These are phyloP conservation scores for Tribolium freemani DNA, from an alignment of 2,888 invertebrate genomes.

Conservation along the genomic window DNA sequence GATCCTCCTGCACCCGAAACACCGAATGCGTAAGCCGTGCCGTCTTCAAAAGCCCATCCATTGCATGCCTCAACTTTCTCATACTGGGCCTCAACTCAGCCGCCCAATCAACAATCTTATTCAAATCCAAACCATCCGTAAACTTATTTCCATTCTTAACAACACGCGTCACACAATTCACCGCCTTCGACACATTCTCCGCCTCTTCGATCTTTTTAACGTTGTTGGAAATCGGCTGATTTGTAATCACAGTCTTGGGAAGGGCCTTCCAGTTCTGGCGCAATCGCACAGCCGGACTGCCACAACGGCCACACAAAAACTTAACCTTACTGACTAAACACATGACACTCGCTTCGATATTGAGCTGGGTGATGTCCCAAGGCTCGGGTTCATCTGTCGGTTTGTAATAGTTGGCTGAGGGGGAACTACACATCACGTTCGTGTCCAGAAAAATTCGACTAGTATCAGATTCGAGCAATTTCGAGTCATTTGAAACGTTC, in stretches of 20 bases:
- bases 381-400: conserved; percentile 88
- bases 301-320: conserved; percentile 81
- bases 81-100: conserved; percentile 84
- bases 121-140: conserved; percentile 79
- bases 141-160: conserved; percentile 80
- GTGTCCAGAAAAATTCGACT: conserved; percentile 70
- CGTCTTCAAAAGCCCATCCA: conserved; percentile 82
- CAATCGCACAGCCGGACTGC: conserved; percentile 79
- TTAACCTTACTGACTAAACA: conserved; percentile 88
- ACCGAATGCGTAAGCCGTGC: conserved; percentile 87
- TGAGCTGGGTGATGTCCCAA: conserved; percentile 87
- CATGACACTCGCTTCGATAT: conserved; percentile 90
- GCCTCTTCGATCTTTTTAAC: conserved; percentile 53
- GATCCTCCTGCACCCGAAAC: conserved; percentile 84
- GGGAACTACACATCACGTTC: conserved; percentile 71
- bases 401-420: conserved; percentile 83
- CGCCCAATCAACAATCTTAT: conserved; percentile 81
- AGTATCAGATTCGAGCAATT: conserved; percentile 57
- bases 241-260: conserved; percentile 51
- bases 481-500: conserved; percentile 49
- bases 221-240: conserved; percentile 50
- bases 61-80: conserved; percentile 84
- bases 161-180: conserved; percentile 71
- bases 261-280: conserved; percentile 68
- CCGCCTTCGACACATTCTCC: conserved; percentile 67